phyloP scores from a whole-genome alignment of 2,797 vertebrate species.

The Anolis apletophallus region DNA sequence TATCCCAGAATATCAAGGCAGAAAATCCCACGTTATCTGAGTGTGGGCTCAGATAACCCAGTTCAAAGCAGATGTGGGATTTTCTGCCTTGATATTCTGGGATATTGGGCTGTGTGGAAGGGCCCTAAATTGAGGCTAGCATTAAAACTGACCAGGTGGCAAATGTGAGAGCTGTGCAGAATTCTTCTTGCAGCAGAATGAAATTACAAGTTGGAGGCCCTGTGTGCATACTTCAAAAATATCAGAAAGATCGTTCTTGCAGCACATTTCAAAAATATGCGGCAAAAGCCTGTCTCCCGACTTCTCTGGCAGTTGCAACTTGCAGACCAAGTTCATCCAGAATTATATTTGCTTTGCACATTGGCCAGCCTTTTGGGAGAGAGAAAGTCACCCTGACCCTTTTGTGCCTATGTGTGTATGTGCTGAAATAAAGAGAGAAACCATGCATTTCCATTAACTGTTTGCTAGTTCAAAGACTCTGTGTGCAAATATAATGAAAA shows the following conservation, averaged over 20 bases:
- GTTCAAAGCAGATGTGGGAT: too few relatives aligned
- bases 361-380: constrained; percentile 35
- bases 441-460: constrained; percentile 31
- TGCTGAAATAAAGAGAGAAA: constrained; percentile 42
- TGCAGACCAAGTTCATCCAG: constrained; percentile 6
- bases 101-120: too few relatives aligned
- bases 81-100: too few relatives aligned
- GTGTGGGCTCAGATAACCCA: too few relatives aligned
- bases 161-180: neutral
- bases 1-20: too few relatives aligned
- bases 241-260: neutral
- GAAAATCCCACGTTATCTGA: too few relatives aligned
- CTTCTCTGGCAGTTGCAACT: constrained; percentile 11
- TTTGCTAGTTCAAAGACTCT: constrained; percentile 40
- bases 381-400: constrained; percentile 60
- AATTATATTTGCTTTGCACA: constrained; percentile 39
- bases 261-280: neutral
- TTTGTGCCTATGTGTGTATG: neutral
- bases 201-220: neutral
- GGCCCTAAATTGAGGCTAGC: neutral
- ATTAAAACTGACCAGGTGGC: neutral
- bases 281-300: constrained; percentile 3
- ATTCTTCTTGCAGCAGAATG: neutral
- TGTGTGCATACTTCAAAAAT: neutral
- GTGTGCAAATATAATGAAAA: constrained; percentile 50